phyloP scores from a whole-genome alignment of 1,140 invertebrate genomes.

The Diorhabda elongata region DNA sequence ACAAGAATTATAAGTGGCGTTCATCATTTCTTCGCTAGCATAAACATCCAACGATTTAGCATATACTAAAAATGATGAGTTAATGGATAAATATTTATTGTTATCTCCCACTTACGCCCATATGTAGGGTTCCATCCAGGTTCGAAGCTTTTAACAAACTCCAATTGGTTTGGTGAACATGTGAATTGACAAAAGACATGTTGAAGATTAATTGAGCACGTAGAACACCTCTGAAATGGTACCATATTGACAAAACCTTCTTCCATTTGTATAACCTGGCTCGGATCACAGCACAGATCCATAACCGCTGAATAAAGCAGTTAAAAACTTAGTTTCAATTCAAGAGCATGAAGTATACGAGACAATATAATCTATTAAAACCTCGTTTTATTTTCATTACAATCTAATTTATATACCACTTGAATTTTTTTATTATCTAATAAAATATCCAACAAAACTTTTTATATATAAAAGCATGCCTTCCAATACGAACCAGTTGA shows the following conservation, averaged over 20 bases:
- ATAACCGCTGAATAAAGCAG: slow-evolving; percentile 27
- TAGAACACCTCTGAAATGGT: slow-evolving; percentile 58
- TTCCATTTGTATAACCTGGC: slow-evolving; percentile 50
- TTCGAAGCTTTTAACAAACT: slow-evolving; percentile 47
- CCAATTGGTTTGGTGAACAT: slow-evolving; percentile 56
- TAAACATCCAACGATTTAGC: neutral
- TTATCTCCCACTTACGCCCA: neutral
- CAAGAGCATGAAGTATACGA: too few relatives aligned
- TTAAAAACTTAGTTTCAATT: slow-evolving; percentile 1
- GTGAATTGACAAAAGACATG: slow-evolving; percentile 58
- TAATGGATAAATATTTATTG: too few relatives aligned
- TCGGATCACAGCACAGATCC: slow-evolving; percentile 52
- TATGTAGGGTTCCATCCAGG: neutral
- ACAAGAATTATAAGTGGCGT: slow-evolving; percentile 65
- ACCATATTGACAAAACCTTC: slow-evolving; percentile 50
- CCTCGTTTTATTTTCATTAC: too few relatives aligned
- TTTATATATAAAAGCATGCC: too few relatives aligned
- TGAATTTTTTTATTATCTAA: too few relatives aligned
- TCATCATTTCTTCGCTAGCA: slow-evolving; percentile 53
- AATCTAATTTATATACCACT: too few relatives aligned
- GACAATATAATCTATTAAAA: too few relatives aligned
- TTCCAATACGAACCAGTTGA: too few relatives aligned
- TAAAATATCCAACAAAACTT: too few relatives aligned
- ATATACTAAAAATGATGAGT: too few relatives aligned
- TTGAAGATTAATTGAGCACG: slow-evolving; percentile 56